Evolutionary conservation across 2,888 invertebrate species (phyloP), one percentile per base, ranked within the genome.

Genomic region (Megaustenia siamemsis): DNA sequence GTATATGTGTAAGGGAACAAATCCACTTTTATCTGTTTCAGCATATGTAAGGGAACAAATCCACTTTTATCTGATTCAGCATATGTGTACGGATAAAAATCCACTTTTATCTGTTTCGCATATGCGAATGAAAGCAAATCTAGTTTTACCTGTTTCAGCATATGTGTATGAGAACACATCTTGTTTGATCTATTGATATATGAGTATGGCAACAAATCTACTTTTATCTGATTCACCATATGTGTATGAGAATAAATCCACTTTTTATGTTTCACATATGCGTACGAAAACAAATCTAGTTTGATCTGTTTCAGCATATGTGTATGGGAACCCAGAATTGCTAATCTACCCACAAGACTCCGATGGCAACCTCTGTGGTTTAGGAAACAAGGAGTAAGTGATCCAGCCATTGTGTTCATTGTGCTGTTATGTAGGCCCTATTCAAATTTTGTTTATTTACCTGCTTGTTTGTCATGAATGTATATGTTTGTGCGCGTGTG

Each of bases 261-360:
- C 24, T 77, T n/a, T 45, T 24, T 0, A 8, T n/a, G 12, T 53
- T 24, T 53, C 12, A 10, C 49, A 49, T 10, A 12, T 49, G 49
- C 21, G 21, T 35, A 3, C 32, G 4, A 49, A 63, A 12, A 6
- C 38, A 10, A 56, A 21, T 82, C 83, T n/a, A n/a, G n/a, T n/a
- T n/a, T n/a, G n/a, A n/a, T 63, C 10, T 63, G 5, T 28, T 63
- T 28, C n/a, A 97, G 97, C 96, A 49, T 95, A 96, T 88, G 94
- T 90, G 73, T 94, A 96, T 91, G 98, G 98, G 15, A 96, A 97
- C 93, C 96, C 97, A 10, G 95, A 96, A 85, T 95, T 96, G 82
- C 94, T 98, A 38, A 93, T 97, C 75, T 96, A 96, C 69, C 98
- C 98, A 0, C 96, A 96, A 49, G 97, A 98, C 94, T 96, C 97